phyloP scores from a whole-genome alignment of 2,888 invertebrate genomes.

The Orthonychiurus folsomi region DNA sequence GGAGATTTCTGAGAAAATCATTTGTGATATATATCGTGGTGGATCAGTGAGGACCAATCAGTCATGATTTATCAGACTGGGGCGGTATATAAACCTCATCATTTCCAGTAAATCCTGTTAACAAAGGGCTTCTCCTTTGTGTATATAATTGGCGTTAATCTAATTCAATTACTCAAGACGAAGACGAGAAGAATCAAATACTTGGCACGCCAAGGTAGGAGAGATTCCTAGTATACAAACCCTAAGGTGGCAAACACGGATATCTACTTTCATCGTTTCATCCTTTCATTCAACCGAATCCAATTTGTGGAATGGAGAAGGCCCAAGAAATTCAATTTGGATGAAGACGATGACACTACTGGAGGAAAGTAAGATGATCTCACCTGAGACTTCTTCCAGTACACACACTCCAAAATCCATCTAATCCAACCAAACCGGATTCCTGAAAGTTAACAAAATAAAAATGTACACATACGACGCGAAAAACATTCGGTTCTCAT shows the following conservation, averaged over 20 bases:
- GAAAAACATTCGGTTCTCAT: too few species aligned
- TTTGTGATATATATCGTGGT: too few species aligned
- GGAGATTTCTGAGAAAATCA: too few species aligned
- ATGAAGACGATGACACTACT: background rate
- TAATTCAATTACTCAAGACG: too few species aligned
- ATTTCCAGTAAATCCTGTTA: slow-evolving; percentile 9
- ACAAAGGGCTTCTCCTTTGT: too few species aligned
- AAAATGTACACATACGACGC: background rate
- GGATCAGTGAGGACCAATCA: slow-evolving; percentile 11
- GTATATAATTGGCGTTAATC: too few species aligned
- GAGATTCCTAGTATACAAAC: too few species aligned
- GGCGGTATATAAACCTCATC: slow-evolving; percentile 17
- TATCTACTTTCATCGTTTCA: background rate
- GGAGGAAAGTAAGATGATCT: background rate
- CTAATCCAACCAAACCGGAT: background rate
- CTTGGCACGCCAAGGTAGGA: too few species aligned
- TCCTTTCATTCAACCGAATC: slow-evolving; percentile 1
- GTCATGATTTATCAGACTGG: slow-evolving; percentile 16
- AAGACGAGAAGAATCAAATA: too few species aligned
- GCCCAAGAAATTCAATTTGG: background rate
- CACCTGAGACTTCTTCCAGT: background rate
- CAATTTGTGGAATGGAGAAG: background rate
- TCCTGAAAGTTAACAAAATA: background rate
- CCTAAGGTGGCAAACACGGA: background rate
- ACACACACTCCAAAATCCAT: background rate